Base-by-base conservation (phyloP, 1,140 invertebrate species). In the Bursaphelenchus mucronatus region DNA sequence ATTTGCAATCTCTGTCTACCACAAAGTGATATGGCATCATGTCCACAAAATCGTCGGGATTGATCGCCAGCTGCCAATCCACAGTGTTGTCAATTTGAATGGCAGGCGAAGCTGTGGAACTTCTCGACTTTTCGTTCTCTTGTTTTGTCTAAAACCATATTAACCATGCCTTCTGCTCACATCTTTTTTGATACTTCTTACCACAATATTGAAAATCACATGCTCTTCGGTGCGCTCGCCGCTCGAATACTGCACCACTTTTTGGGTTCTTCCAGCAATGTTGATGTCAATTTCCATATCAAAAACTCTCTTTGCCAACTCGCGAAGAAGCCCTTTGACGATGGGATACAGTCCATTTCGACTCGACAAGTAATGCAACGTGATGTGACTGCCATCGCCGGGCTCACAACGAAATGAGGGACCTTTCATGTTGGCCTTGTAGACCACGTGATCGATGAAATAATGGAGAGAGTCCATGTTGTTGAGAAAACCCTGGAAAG, bases 311-410 rank as follows among this genome's bases (percentile, higher is more conserved):
- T 62, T 56, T 2, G 74, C 74, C 1, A 77, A 66, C 44, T 75
- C 68, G 40, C 70, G 53, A 6, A 79, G 56, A 13, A 77, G 58
- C 44, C 82, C 82, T 66, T 76, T 75, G 8, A 83, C 82, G 55
- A 83, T 81, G 9, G 80, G 80, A 63, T 82, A 81, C 10, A 83
- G 59, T 10, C 82, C 82, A 7, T 69, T 69, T 39, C 82, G 56
- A n/a, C 67, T 68, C 7, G 78, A 82, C 67, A 82, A 83, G 61
- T 83, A 83, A 64, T 83, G 82, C 8, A 83, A 55, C 7, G 67
- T 69, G 10, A 83, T 66, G 5, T 30, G 30, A n/a, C 57, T 70
- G 6, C 76, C 81, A 53, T 82, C 78, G 8, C 59, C 63, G 19
- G 75, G 76, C 30, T 83, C 82, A 59, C 80, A 82, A 44, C 82